phyloP scores from a whole-genome alignment of 2,888 invertebrate genomes.

The Acanthococcus lagerstroemiae region DNA sequence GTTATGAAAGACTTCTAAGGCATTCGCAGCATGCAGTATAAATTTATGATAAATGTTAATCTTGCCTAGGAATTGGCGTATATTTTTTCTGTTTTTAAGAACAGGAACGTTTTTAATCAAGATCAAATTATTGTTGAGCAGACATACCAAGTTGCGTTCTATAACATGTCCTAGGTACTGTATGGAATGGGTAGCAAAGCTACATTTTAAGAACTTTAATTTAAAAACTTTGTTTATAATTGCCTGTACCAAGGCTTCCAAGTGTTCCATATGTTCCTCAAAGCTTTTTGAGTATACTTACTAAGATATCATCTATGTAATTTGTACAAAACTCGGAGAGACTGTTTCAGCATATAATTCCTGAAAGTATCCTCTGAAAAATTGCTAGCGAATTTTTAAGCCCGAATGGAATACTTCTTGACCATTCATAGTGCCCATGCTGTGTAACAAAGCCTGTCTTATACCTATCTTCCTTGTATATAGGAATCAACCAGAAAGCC shows the following conservation, averaged over 20 bases:
- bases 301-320: conserved; percentile 2
- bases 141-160: conserved; percentile 10
- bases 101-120: no score
- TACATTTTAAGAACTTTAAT: conserved; percentile 19
- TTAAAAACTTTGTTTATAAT: conserved; percentile 27
- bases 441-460: no score
- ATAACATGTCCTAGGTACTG: conserved; percentile 23
- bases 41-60: conserved; percentile 29
- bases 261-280: conserved; percentile 34
- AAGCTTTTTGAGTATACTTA: conserved; percentile 34
- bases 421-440: no score
- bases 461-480: no score
- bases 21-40: conserved; percentile 10
- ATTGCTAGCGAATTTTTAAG: no score
- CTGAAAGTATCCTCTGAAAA: no score
- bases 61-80: conserved; percentile 25
- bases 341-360: no score
- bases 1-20: conserved; percentile 15
- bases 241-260: conserved; percentile 34
- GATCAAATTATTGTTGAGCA: no score
- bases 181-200: conserved; percentile 2
- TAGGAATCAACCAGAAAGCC: no score
- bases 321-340: no score
- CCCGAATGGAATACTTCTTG: no score
- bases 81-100: conserved; percentile 15